These are phyloP conservation scores for Lamellibrachia satsuma DNA, from an alignment of 2,888 invertebrate genomes.

Conservation along the genomic window DNA sequence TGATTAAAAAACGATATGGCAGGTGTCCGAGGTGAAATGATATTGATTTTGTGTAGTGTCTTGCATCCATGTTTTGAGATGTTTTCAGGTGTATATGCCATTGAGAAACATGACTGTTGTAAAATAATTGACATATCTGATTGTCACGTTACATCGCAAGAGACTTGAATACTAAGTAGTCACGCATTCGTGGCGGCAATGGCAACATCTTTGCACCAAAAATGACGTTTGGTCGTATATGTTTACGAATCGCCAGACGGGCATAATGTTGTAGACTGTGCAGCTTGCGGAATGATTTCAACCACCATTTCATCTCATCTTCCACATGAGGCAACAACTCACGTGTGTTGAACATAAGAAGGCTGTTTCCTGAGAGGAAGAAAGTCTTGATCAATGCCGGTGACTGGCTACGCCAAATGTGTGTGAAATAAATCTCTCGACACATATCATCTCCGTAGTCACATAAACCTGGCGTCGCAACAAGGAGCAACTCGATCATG, in stretches of 20 bases:
- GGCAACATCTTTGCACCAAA: conserved; percentile 1
- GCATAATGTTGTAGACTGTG: conserved; percentile 25
- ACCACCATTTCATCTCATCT: conserved; percentile 17
- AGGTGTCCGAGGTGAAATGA: too few species aligned
- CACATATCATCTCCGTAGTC: not conserved
- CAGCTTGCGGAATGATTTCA: not conserved
- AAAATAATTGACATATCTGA: not conserved
- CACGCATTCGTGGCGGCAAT: conserved; percentile 21
- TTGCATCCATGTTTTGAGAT: too few species aligned
- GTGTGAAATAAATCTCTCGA: not conserved
- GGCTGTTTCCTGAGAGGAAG: conserved; percentile 21
- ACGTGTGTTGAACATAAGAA: not conserved
- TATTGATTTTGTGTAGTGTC: too few species aligned
- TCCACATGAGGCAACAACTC: conserved; percentile 22
- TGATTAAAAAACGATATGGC: too few species aligned
- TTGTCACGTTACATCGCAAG: not conserved
- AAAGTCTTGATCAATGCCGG: conserved; percentile 18
- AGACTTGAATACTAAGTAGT: conserved; percentile 22
- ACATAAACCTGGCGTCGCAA: conserved; percentile 18
- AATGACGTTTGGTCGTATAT: conserved; percentile 24
- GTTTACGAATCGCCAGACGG: conserved; percentile 20
- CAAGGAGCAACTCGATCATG: conserved; percentile 2
- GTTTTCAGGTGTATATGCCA: too few species aligned
- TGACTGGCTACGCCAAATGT: not conserved
- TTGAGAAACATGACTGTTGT: not conserved